Base-by-base conservation (phyloP, 2,113 vertebrate genomes). In the Stegastes partitus region DNA sequence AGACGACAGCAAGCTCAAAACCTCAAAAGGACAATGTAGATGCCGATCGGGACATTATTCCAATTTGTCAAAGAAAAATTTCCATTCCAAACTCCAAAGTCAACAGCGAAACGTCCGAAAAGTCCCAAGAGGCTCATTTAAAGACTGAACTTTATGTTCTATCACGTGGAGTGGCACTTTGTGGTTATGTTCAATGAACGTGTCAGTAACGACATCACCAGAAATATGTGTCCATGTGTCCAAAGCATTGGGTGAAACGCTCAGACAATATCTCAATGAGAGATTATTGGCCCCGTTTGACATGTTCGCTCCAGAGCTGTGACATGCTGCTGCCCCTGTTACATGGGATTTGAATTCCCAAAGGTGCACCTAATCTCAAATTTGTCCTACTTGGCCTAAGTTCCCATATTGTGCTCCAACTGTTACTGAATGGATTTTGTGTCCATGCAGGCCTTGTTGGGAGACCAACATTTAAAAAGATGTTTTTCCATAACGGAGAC, bases 361-460 rank as follows among this genome's bases (percentile, higher is more conserved):
- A 67, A 87, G 44, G 79, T 61, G 59, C 54, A 56, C n/a, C 28
- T 81, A 77, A 79, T 85, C 85, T 68, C 64, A 76, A 51, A 67
- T 73, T 49, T 79, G 77, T 76, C 66, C 78, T 68, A 85, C 34
- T 87, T 83, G 72, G 70, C 34, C 10, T 12, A 51, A 74, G 0
- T 86, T 83, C 26, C 18, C 26, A 62, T 23, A 63, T 47, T 82
- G 37, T 10, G 1, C 39, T 50, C 63, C 77, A 71, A 71, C 16
- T 89, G 73, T 72, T 70, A 68, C 11, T 42, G 25, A 58, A 34
- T 0, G 0, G 19, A 39, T 63, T 71, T 56, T 28, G 15, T 55
- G 16, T 75, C 39, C 22, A 15, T 62, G 11, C 26, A 25, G 44
- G 15, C 15, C 10, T 53, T 2, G 0, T 50, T n/a, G 50, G 1